Base-by-base conservation (phyloP, 1,140 invertebrate species). In the Cyrtorhinus lividipennis region DNA sequence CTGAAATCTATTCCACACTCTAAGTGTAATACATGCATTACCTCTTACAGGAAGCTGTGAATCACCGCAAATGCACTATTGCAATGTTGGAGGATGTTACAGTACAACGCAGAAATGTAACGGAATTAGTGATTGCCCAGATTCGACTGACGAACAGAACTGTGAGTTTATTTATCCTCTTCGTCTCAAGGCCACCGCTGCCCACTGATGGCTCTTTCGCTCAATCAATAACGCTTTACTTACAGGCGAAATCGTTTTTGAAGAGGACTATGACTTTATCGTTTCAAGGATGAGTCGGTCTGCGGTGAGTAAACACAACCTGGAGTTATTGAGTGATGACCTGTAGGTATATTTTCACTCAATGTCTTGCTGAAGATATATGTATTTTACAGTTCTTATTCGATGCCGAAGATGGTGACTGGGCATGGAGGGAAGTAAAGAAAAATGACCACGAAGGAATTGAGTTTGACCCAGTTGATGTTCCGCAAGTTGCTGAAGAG, bases 381-480 rank as follows among this genome's bases (percentile, higher is more conserved):
- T 44, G 8, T 5, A 23, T 57, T 64, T 64, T 62, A 2, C 58
- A 72, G 68, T 75, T 74, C 56, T 72, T 78, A 59, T 78, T 70
- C 66, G 77, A 78, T 68, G 64, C 71, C 0, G 71, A 69, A 20
- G 72, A 70, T 60, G 70, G 69, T 48, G 75, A 78, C 60, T 79
- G 78, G 74, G 75, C 72, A 1, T 79, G 77, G 76, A 64, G 68
- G 30, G 72, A 74, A 59, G 70, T 74, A 44, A 67, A 66, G 58
- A 74, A 74, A 23, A 73, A 75, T 45, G 74, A 73, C 23, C 72
- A 75, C 58, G 70, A 72, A 67, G 75, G 75, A 5, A 69, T 71
- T 46, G 75, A 77, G 62, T 73, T 74, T 44, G 69, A 73, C 24
- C 71, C 68, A 5, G 66, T 73, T 10, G 60, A 68, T 18, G 69